phyloP scores from a whole-genome alignment of 2,113 vertebrate genomes.

The Ancistrus triradiatus region DNA sequence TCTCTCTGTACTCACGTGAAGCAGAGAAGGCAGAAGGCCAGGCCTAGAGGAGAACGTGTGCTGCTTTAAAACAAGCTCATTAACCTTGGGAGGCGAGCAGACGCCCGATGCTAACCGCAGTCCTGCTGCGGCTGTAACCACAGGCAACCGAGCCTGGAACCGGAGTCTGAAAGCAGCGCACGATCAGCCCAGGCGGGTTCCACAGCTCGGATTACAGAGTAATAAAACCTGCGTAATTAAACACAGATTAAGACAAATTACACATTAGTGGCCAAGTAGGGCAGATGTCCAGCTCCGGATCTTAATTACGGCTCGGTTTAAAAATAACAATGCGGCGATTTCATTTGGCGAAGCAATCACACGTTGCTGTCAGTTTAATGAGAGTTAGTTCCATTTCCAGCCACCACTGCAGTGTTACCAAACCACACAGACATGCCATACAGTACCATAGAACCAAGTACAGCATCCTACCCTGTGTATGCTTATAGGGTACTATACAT shows the following conservation, averaged over 20 bases:
- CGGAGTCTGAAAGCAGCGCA: background rate
- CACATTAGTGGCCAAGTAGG: background rate
- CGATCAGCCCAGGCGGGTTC: background rate
- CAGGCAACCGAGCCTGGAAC: conserved; percentile 11
- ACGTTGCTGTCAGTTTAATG: no score
- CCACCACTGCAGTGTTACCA: no score
- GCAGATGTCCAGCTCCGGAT: background rate
- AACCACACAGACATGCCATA: no score
- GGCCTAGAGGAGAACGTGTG: conserved; percentile 53
- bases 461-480: no score
- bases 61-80: conserved; percentile 73
- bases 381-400: no score
- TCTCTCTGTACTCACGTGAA: conserved; percentile 20
- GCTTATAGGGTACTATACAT: no score
- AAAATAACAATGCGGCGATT: no score
- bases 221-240: background rate
- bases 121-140: conserved; percentile 20
- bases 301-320: background rate
- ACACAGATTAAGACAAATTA: conserved; percentile 5
- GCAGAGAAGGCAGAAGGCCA: conserved; percentile 39
- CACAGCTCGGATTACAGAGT: background rate
- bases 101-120: conserved; percentile 39
- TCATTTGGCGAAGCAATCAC: no score
- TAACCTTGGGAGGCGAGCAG: conserved; percentile 66
- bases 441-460: no score